phyloP scores from a whole-genome alignment of 37 sponge, comb jelly and placozoan genomes.

The Aplysina aerophoba region DNA sequence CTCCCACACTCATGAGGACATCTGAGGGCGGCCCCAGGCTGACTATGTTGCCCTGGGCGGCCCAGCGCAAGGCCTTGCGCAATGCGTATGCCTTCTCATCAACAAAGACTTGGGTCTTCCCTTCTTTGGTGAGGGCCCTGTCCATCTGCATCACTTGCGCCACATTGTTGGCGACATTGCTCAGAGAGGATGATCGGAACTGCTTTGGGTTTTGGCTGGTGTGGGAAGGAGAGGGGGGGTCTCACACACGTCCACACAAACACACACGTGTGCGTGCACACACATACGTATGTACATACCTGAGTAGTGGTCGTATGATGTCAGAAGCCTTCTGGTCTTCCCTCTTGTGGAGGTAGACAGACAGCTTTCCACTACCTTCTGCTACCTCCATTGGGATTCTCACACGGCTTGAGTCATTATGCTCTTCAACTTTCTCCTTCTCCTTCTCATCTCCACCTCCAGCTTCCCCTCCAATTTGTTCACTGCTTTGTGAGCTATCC shows the following conservation, averaged over 20 bases:
- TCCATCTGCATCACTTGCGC: constrained; percentile 83
- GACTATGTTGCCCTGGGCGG: constrained; percentile 83
- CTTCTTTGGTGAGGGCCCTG: constrained; percentile 64
- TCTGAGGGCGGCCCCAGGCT: constrained; percentile 82
- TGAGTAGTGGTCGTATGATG: constrained; percentile 78
- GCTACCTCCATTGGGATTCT: background rate
- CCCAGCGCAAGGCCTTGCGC: constrained; percentile 86
- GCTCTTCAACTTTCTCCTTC: constrained; percentile 45
- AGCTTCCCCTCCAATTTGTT: constrained; percentile 25
- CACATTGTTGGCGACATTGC: constrained; percentile 45
- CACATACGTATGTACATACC: constrained; percentile 15
- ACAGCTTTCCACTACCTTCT: constrained; percentile 67
- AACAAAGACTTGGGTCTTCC: constrained; percentile 76
- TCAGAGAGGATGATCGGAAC: constrained; percentile 31
- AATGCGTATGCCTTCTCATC: constrained; percentile 56
- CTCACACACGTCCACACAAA: background rate
- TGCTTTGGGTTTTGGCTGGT: constrained; percentile 75
- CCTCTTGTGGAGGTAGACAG: constrained; percentile 82
- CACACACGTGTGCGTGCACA: background rate
- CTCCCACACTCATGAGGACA: constrained; percentile 34
- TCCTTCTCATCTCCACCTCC: constrained; percentile 4
- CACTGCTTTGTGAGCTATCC: constrained; percentile 61
- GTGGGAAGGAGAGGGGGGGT: too few species aligned
- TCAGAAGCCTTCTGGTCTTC: constrained; percentile 82
- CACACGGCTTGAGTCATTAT: background rate